Evolutionary conservation across 1,140 invertebrate genomes (phyloP).

Genomic region (Hyposmocoma kahamanoa): DNA sequence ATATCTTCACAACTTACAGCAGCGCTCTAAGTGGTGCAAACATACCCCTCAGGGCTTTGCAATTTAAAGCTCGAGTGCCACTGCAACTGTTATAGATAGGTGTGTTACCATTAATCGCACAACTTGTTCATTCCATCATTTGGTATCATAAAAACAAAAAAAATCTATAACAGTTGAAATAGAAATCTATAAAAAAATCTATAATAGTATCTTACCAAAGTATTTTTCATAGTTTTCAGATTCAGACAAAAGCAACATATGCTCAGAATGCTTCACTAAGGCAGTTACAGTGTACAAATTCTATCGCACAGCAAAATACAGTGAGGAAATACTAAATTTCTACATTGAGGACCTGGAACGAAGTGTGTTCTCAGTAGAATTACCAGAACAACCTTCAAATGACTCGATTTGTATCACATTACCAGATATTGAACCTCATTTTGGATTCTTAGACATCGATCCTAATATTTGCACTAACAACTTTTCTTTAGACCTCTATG

Average conservation of each 20-base stretch:
- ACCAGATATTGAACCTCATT: constrained; percentile 19
- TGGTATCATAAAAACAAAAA: no score
- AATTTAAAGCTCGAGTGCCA: no score
- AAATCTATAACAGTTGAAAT: no score
- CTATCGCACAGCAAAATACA: constrained; percentile 31
- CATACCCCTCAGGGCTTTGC: no score
- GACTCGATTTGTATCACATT: constrained; percentile 42
- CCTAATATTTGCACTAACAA: constrained; percentile 7
- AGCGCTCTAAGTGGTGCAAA: constrained; percentile 26
- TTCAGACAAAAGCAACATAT: constrained; percentile 38
- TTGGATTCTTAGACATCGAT: constrained; percentile 26
- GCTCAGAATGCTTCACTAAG: constrained; percentile 40
- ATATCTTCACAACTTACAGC: constrained; percentile 30
- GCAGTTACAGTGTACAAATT: constrained; percentile 51
- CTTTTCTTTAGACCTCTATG: background rate
- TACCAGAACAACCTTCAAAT: constrained; percentile 15
- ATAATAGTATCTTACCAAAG: no score
- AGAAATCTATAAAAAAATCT: no score
- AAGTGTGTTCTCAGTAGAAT: constrained; percentile 24
- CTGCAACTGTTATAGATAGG: no score
- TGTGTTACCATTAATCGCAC: no score
- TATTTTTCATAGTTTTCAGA: constrained; percentile 36
- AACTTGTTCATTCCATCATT: no score
- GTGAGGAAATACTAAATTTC: constrained; percentile 35
- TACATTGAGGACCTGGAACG: constrained; percentile 38